Evolutionary conservation across 2,888 invertebrate genomes (phyloP), one percentile per base, ranked within the genome.

Genomic region (Ennomos quercinarius): DNA sequence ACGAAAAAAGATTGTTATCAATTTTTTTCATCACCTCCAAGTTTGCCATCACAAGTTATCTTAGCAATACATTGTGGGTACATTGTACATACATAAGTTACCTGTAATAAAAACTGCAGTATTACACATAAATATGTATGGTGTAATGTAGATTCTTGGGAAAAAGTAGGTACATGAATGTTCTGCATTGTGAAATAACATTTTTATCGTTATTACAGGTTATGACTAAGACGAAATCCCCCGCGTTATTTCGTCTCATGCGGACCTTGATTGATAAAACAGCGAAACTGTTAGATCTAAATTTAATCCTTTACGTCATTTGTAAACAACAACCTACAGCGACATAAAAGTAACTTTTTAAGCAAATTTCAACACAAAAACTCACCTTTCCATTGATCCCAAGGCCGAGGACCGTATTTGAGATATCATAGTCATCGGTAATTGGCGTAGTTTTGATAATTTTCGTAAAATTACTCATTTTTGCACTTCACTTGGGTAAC

Each of bases 331-430:
- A 41, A 47, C 46, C 40, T n/a, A 13, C 41, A 12, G 13, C 10
- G 43, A 43, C 47, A 42, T 10, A 54, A 57, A 51, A 17, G 6
- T 48, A 52, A 37, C 50, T 61, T 64, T 58, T 51, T 38, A 34
- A 12, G n/a, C 46, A 42, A 56, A 51, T 45, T 52, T 40, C 27
- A 44, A 34, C 36, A 41, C n/a, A 53, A 51, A 59, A 61, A 76
- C 84, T 76, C 72, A 93, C 93, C 95, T 99, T 99, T 65, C 99
- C 99, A 90, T 99, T 99, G 72, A 99, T 99, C 10, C 99, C 99
- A 64, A 99, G 94, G 44, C 99, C 99, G 63, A 99, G 94, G 43
- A 99, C 99, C 64, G 96, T 97, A 80, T 96, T 97, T 38, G 98
- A 97, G 77, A 99, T 97, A 83, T 96, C 96, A 88, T 98, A 99